Conservation (phyloP, 2,797 vertebrate species). For the Pempheris klunzingeri region DNA sequence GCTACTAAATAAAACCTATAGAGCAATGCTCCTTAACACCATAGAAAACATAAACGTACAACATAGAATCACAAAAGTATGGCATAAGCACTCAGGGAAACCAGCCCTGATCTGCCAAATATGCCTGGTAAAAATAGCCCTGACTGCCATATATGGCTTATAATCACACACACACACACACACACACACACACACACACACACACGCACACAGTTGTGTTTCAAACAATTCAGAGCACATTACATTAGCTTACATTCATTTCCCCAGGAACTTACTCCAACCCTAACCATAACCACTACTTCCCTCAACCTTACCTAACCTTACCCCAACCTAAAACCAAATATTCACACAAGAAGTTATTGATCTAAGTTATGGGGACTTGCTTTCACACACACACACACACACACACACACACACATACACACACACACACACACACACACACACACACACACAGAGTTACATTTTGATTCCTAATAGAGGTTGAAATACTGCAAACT, state of each 20-base stretch:
- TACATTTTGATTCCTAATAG: conserved; percentile 40
- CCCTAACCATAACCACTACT: no score
- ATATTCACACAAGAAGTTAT: no score
- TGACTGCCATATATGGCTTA: conserved; percentile 67
- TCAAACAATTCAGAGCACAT: no score
- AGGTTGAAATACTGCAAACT: conserved; percentile 47
- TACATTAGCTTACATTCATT: no score
- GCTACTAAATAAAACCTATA: conserved; percentile 21
- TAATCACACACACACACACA: conserved; percentile 60
- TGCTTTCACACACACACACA: not conserved
- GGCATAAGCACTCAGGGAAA: conserved; percentile 68
- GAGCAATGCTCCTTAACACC: conserved; percentile 36
- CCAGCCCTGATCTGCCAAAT: conserved; percentile 71
- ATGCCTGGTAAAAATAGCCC: conserved; percentile 67
- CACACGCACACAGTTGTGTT: not conserved
- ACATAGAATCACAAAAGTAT: conserved; percentile 51
- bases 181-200: no score
- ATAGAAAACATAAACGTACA: conserved; percentile 42
- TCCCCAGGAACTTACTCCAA: no score
- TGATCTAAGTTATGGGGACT: no score
- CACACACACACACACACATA: conserved; percentile 4
- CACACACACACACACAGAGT: conserved; percentile 9
- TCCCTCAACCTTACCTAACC: no score
- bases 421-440: conserved; percentile 2
- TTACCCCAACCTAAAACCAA: no score